These are phyloP conservation scores for Leptinotarsa tumamoca DNA, from an alignment of 2,888 invertebrate genomes.

Conservation along the genomic window DNA sequence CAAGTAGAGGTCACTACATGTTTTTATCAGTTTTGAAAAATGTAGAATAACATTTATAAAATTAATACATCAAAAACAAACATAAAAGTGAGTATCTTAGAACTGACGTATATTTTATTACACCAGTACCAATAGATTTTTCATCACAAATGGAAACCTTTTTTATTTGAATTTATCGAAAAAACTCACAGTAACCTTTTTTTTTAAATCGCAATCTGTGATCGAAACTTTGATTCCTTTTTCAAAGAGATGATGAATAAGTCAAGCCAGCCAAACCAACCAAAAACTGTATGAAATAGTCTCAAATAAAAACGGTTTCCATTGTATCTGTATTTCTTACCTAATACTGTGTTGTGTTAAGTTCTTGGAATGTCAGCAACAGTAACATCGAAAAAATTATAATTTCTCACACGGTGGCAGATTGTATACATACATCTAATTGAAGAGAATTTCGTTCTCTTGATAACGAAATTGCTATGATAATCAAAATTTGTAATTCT, in stretches of 20 bases:
- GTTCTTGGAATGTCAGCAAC: slow-evolving; percentile 8
- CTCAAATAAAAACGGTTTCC: not conserved
- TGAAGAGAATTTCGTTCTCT: slow-evolving; percentile 53
- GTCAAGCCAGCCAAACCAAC: too few species aligned
- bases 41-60: slow-evolving; percentile 1
- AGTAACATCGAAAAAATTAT: slow-evolving; percentile 1
- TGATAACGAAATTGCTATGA: slow-evolving; percentile 43
- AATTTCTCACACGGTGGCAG: not conserved
- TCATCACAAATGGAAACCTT: too few species aligned
- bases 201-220: not conserved
- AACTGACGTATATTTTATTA: not conserved
- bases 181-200: not conserved
- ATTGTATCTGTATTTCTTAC: not conserved
- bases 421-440: slow-evolving; percentile 30
- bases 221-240: too few species aligned
- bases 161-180: too few species aligned
- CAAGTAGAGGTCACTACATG: not conserved
- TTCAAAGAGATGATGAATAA: too few species aligned
- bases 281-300: too few species aligned
- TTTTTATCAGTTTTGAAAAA: too few species aligned
- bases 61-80: slow-evolving; percentile 3
- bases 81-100: not conserved
- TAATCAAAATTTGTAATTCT: slow-evolving; percentile 52
- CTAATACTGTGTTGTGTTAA: not conserved
- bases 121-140: too few species aligned